These are phyloP conservation scores for Glomeris maerens DNA, from an alignment of 1,140 invertebrate genomes.

Conservation along the genomic window DNA sequence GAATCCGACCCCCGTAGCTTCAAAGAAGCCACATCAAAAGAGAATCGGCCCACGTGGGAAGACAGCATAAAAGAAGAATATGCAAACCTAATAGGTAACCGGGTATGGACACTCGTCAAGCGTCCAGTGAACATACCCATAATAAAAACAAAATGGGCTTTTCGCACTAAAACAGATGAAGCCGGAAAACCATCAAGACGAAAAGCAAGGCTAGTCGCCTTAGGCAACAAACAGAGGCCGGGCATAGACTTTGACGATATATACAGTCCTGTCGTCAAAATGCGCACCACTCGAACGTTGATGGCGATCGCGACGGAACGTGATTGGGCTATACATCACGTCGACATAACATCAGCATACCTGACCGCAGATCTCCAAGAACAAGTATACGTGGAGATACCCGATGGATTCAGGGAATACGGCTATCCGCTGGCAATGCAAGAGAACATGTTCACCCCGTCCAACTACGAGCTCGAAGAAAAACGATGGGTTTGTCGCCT, in stretches of 20 bases:
- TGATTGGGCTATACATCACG: no score
- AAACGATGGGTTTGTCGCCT: neutral
- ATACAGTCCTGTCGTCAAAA: slow-evolving; percentile 12
- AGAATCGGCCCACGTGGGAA: no score
- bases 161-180: slow-evolving; percentile 8
- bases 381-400: neutral
- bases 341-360: neutral
- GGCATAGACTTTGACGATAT: slow-evolving; percentile 15
- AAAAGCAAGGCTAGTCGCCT: slow-evolving; percentile 13
- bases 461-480: neutral
- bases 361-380: neutral
- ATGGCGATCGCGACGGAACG: neutral
- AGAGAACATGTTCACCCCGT: no score
- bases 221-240: slow-evolving; percentile 7
- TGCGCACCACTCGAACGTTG: neutral
- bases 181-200: slow-evolving; percentile 12
- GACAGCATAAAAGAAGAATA: no score
- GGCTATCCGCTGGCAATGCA: no score
- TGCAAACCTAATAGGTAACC: no score
- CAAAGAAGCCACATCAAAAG: no score
- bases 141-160: slow-evolving; percentile 14
- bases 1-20: no score
- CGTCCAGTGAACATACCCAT: neutral
- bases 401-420: neutral
- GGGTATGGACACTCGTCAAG: no score